Base-by-base conservation (phyloP, 92 coral and sea anemone species). In the Bergia sp. region DNA sequence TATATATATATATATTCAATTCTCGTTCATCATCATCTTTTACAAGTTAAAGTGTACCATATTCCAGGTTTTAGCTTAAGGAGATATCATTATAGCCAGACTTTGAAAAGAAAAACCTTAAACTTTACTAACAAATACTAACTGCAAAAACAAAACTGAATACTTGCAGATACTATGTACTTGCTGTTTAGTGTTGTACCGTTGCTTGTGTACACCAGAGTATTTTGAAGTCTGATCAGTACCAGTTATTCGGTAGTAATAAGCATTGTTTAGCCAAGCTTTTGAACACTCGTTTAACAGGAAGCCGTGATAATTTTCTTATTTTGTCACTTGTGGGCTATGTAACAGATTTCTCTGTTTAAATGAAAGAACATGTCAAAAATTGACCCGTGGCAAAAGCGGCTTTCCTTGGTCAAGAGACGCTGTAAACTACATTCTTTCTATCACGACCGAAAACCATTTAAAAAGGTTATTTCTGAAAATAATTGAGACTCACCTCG, bases 331-430 rank as follows among this genome's bases (percentile, higher is more conserved):
- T 39, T 23, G 45, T 29, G 55, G 12, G 7, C 42, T 84, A 37
- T 15, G 77, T 69, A 47, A 45, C 65, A 67, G 37, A 71, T 47
- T 84, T 29, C 77, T 39, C 55, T 67, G 49, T 69, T 44, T 82
- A 83, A 66, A 83, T 83, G 42, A 69, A 69, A 64, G 64, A 71
- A 71, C 50, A 72, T 69, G 87, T 84, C 87, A 84, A 84, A 84
- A 45, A 72, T 45, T 84, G 87, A 84, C 87, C 87, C 44, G 78
- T 84, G 87, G 79, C 79, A 84, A 41, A 47, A 69, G 58, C 47
- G 21, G 45, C 80, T 42, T 39, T 71, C 42, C 40, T 40, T 40
- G 40, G 77, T 45, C 39, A 37, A 50, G 5, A 13, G 65, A n/a
- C 38, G 13, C 76, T 84, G 23, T 0, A 18, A 37, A 42, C 41